A percentile compares a stretch with the other conserved stretches of the same genome.
Conservation (phyloP, 2,797 vertebrate genomes). For the Poecilia gillii region DNA sequence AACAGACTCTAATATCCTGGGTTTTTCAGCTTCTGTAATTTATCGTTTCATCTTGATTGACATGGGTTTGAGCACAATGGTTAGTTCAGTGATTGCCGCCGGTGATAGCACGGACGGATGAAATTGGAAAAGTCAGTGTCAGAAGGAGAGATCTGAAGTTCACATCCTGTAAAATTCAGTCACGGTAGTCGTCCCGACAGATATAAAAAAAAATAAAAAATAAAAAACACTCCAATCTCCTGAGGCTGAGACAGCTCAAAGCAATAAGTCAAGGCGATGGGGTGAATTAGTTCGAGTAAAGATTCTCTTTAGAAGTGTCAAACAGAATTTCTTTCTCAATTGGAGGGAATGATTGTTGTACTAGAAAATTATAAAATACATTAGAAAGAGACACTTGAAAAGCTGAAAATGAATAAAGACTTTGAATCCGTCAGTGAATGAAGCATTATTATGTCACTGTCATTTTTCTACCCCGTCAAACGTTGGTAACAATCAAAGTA, state of each 20-base stretch:
- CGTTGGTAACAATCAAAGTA: not conserved
- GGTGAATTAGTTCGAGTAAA: not conserved
- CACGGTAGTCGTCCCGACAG: not conserved
- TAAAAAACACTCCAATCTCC: not conserved
- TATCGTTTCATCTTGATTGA: constrained; percentile 35
- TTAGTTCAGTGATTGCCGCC: constrained; percentile 8
- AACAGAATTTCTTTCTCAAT: not conserved
- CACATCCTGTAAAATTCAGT: not conserved
- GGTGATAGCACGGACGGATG: constrained; percentile 14
- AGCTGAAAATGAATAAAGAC: not conserved
- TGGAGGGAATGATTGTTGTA: not conserved
- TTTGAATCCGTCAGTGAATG: not conserved
- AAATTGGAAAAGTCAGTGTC: constrained; percentile 8
- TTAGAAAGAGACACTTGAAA: not conserved
- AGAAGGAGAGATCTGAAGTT: constrained; percentile 10
- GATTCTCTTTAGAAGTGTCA: not conserved
- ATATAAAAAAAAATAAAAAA: not conserved
- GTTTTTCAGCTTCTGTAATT: constrained; percentile 21
- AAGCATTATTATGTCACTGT: not conserved
- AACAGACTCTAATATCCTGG: not conserved
- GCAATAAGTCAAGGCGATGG: not conserved
- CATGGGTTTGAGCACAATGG: constrained; percentile 28
- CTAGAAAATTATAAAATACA: not conserved
- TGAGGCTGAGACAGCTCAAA: not conserved
- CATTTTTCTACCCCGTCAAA: not conserved